These are phyloP conservation scores for Drosophila paracracens DNA, from an alignment of 2,888 invertebrate genomes.

Conservation along the genomic window DNA sequence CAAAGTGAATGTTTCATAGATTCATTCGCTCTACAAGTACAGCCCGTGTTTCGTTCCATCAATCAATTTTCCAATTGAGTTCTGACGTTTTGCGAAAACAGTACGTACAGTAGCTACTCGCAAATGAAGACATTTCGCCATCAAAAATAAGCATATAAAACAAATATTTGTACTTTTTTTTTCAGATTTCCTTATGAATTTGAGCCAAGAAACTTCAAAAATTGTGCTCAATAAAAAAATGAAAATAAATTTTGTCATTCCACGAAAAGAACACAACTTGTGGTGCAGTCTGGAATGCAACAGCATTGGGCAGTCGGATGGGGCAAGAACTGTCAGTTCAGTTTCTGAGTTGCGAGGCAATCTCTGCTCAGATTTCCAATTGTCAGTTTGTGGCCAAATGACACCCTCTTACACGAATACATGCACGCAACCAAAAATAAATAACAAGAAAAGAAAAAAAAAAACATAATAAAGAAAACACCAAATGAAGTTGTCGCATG, in stretches of 20 bases:
- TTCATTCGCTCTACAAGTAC: not conserved
- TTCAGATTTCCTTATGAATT: no score
- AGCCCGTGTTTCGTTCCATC: constrained; percentile 32
- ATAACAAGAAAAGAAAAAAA: not conserved
- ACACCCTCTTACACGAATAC: constrained; percentile 9
- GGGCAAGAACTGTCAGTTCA: constrained; percentile 40
- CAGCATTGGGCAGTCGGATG: constrained; percentile 1
- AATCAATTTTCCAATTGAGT: constrained; percentile 65
- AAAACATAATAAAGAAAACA: constrained; percentile 21
- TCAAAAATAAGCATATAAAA: no score
- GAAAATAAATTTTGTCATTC: no score
- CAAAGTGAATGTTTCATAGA: constrained; percentile 10
- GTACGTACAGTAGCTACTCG: constrained; percentile 15
- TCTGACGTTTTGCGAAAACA: constrained; percentile 10
- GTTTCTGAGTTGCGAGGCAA: constrained; percentile 31
- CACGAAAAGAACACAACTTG: not conserved
- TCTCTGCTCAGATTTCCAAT: constrained; percentile 47
- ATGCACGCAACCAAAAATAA: not conserved
- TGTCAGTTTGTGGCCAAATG: constrained; percentile 47
- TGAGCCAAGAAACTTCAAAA: no score
- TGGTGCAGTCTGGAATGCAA: constrained; percentile 36
- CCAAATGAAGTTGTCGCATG: constrained; percentile 72
- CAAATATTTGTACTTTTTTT: no score
- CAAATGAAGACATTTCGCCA: constrained; percentile 9
- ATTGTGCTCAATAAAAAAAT: no score